These are phyloP conservation scores for Macaria notata DNA, from an alignment of 2,888 invertebrate species.

Conservation along the genomic window DNA sequence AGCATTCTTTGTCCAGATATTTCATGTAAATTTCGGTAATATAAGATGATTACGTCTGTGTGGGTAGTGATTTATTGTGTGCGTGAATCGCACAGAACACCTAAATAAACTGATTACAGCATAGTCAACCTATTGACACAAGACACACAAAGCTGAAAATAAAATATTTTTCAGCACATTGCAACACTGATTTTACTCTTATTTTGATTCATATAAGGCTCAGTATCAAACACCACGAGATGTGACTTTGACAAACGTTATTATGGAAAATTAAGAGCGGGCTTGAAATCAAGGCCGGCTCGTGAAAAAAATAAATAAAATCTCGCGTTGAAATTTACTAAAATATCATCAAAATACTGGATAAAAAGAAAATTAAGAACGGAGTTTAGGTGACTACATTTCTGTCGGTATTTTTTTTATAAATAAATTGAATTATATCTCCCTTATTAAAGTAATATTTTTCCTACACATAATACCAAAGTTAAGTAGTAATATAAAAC, in stretches of 20 bases:
- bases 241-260: constrained; percentile 1
- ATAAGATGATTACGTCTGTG: background rate
- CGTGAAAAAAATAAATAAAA: constrained; percentile 3
- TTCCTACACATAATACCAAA: too few species aligned
- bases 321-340: background rate
- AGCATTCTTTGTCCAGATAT: too few species aligned
- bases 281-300: constrained; percentile 6
- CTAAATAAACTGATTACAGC: constrained; percentile 18
- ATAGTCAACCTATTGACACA: constrained; percentile 11
- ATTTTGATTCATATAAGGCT: background rate
- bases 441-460: too few species aligned
- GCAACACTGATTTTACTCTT: constrained; percentile 4
- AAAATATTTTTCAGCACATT: constrained; percentile 3
- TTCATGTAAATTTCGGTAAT: too few species aligned
- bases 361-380: too few species aligned
- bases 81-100: constrained; percentile 3
- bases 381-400: too few species aligned
- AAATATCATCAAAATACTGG: too few species aligned
- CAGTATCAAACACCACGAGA: constrained; percentile 1
- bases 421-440: too few species aligned
- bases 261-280: constrained; percentile 11
- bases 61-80: constrained; percentile 5
- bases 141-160: constrained; percentile 9
- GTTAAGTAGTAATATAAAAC: too few species aligned
- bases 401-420: too few species aligned